Evolutionary conservation across 2,888 invertebrate species (phyloP), one percentile per base, ranked within the genome.

Genomic region (Branchinecta sandiegonensis): DNA sequence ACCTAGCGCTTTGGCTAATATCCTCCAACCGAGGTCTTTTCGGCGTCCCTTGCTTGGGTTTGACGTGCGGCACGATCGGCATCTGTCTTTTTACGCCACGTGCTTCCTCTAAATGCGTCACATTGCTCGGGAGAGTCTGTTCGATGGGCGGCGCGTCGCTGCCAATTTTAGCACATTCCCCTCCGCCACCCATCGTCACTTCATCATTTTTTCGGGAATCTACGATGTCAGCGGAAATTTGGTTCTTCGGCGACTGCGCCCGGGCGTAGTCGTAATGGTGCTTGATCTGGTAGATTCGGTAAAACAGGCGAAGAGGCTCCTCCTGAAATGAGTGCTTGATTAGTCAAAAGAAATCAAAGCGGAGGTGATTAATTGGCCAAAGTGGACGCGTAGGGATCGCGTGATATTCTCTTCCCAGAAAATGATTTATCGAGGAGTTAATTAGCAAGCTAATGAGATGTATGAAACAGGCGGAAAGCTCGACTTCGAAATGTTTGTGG

Each of bases 281-380:
- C 23, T 56, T 56, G 63, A 56, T 56, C 23, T 56, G 63, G 23
- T 56, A 56, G 23, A 56, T 56, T 23, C 63, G 63, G 23, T 56
- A 56, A 56, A 56, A 56, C n/a, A 56, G 63, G n/a, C 63, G 63
- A n/a, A 56, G 23, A 17, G 63, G 63, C 63, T 56, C 63, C 63
- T 56, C 63, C 63, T 56, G 63, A 56, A 56, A 56, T 56, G 9
- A 56, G 17, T 8, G 37, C 37, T 37, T 37, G 37, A 37, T 37
- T 37, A 37, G 37, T 37, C 37, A 37, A 37, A 37, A 37, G 37
- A 37, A 37, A 37, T 37, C 37, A 37, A 37, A 37, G 37, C 37
- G 4, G 5, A 37, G 37, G 37, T 37, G 2, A 37, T 37, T 37
- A 37, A 37, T 37, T 37, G 37, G 37, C 37, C 5, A 37, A 37